phyloP scores from a whole-genome alignment of 2,888 invertebrate genomes.

The Pterobdella sp. region DNA sequence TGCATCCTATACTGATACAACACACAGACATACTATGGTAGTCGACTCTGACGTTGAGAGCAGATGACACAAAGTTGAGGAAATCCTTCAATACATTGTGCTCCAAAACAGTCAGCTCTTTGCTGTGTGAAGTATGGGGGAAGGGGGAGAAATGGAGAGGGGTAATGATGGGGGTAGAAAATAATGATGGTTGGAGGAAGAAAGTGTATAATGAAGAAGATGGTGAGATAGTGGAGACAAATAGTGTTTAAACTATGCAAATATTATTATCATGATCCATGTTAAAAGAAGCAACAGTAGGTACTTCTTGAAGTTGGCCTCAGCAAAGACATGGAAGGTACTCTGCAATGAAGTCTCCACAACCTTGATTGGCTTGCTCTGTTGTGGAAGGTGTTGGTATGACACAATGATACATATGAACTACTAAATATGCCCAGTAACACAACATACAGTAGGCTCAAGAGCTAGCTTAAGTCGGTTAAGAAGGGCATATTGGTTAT shows the following conservation, averaged over 20 bases:
- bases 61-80: constrained; percentile 29
- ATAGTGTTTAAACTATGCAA: too few species aligned
- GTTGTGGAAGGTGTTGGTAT: neutral
- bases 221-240: neutral
- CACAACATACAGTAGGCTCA: constrained; percentile 40
- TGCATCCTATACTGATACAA: too few species aligned
- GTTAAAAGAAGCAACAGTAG: neutral
- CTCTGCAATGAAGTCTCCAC: constrained; percentile 34
- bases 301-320: constrained; percentile 31
- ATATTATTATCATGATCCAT: neutral
- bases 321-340: constrained; percentile 33
- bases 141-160: neutral
- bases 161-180: neutral
- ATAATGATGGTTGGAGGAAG: neutral
- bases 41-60: constrained; percentile 29
- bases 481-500: constrained; percentile 48
- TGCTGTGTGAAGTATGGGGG: constrained; percentile 21
- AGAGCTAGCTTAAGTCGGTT: constrained; percentile 47
- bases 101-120: constrained; percentile 32
- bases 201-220: neutral
- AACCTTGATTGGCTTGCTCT: constrained; percentile 31
- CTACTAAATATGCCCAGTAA: too few species aligned
- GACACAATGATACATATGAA: neutral
- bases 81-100: constrained; percentile 30
- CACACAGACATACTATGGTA: constrained; percentile 31